Base-by-base conservation (phyloP, 2,113 vertebrate species). In the Nycticryphes semicollaris region DNA sequence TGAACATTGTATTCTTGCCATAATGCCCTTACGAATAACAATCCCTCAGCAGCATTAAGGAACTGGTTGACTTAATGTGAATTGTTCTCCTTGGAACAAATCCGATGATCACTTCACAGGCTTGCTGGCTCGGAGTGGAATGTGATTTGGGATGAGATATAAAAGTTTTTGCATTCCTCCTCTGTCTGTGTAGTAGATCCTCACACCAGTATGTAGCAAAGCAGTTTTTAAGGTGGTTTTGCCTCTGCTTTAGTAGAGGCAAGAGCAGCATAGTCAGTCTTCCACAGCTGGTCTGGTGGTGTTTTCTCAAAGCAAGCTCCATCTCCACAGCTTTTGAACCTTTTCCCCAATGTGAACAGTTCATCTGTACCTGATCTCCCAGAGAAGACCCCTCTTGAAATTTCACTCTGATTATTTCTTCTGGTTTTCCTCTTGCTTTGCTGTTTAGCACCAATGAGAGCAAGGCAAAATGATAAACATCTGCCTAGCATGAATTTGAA, bases 381-480 rank as follows among this genome's bases (percentile, higher is more conserved):
- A 57, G 43, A 89, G 30, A 94, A 85, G 20, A 66, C 9, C 13
- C 6, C 5, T 62, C 59, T 68, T 53, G 25, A 70, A 57, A 27
- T 59, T 83, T 87, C 66, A 8, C 30, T 53, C 39, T 60, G 22
- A n/a, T 47, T 89, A 64, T 70, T 92, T 84, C 25, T 88, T 73
- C 56, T 78, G 27, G 7, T 57, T 89, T 89, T 68, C 51, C 53
- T 30, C 43, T 84, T 39, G 20, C 62, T 87, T 66, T 84, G 48
- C 53, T 92, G 25, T 76, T 91, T 57, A 59, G 33, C 53, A 74
- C 45, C 91, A 79, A 13, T 16, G 47, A 89, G 66, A 89, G 66
- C 79, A 87, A 92, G 54, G 28, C 66, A 82, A 91, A 92, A 96
- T 62, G 89, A 79, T 82, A 92, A 91, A 91, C 89, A 96, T 94